phyloP scores from a whole-genome alignment of 2,888 invertebrate genomes.

The Sarcophaga caerulescens region DNA sequence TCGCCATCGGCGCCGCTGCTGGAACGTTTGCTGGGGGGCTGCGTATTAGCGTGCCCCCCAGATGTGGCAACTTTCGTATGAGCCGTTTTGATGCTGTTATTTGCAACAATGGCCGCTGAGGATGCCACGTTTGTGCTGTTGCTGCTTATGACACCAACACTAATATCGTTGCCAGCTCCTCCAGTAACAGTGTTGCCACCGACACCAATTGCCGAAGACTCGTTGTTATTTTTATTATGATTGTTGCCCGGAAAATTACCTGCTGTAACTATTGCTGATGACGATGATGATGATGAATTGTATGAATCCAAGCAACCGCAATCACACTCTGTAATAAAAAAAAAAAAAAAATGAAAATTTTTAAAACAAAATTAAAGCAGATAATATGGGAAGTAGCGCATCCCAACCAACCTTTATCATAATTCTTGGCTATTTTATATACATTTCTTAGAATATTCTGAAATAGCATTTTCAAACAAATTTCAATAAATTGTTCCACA shows the following conservation, averaged over 20 bases:
- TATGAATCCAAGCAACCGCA: slow-evolving; percentile 81
- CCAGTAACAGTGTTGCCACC: slow-evolving; percentile 64
- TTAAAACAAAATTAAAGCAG: not conserved
- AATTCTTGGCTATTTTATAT: slow-evolving; percentile 55
- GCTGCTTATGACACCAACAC: slow-evolving; percentile 68
- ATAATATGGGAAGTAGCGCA: not conserved
- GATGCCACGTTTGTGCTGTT: slow-evolving; percentile 67
- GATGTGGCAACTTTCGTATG: slow-evolving; percentile 82
- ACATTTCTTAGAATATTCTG: slow-evolving; percentile 63
- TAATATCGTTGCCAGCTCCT: slow-evolving; percentile 69
- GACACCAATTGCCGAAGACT: slow-evolving; percentile 70
- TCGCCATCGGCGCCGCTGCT: slow-evolving; percentile 96
- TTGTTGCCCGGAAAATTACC: slow-evolving; percentile 50
- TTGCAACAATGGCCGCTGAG: slow-evolving; percentile 72
- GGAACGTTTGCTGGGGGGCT: slow-evolving; percentile 85
- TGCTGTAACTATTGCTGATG: slow-evolving; percentile 60
- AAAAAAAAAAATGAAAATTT: not conserved
- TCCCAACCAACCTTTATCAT: slow-evolving; percentile 58
- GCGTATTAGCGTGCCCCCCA: slow-evolving; percentile 82
- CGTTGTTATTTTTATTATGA: slow-evolving; percentile 65
- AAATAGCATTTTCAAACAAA: slow-evolving; percentile 60
- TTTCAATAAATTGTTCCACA: slow-evolving; percentile 50
- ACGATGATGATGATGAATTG: slow-evolving; percentile 66
- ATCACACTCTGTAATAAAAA: slow-evolving; percentile 77
- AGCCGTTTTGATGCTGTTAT: slow-evolving; percentile 81